Percentiles rank a stretch among this genome's conserved stretches.
Evolutionary conservation across 2,888 invertebrate species (phyloP).

Genomic region (Euplagia quadripunctaria): DNA sequence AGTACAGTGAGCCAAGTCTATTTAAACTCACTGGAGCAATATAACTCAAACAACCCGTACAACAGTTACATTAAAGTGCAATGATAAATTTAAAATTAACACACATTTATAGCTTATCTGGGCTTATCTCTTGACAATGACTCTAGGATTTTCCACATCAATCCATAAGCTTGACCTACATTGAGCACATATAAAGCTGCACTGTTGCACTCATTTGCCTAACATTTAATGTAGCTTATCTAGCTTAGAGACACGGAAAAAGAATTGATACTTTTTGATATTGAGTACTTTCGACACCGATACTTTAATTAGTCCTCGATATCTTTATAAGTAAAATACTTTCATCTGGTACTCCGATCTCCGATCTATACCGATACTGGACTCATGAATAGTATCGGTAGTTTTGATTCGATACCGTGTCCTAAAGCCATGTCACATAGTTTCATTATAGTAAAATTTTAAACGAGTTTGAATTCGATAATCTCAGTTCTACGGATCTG

Average conservation of each 20-base stretch:
- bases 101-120: not conserved
- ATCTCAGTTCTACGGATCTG: not conserved
- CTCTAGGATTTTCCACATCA: not conserved
- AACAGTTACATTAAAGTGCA: not conserved
- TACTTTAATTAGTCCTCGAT: too few species aligned
- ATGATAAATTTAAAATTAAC: not conserved
- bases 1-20: not conserved
- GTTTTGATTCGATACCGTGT: not conserved
- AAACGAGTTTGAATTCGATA: not conserved
- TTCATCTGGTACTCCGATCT: not conserved
- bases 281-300: too few species aligned
- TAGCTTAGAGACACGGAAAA: too few species aligned
- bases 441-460: too few species aligned
- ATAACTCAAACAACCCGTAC: not conserved
- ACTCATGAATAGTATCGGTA: not conserved
- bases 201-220: not conserved
- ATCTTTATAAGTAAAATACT: too few species aligned
- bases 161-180: constrained; percentile 3
- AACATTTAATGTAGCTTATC: too few species aligned
- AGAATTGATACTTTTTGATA: too few species aligned
- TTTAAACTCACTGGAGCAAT: not conserved
- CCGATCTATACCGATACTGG: too few species aligned
- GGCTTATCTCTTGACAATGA: not conserved
- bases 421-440: too few species aligned
- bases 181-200: not conserved